A percentile compares a stretch with the other conserved stretches of the same genome.
Conservation (phyloP, 2,888 invertebrate genomes). For the Orgyia antiqua region DNA sequence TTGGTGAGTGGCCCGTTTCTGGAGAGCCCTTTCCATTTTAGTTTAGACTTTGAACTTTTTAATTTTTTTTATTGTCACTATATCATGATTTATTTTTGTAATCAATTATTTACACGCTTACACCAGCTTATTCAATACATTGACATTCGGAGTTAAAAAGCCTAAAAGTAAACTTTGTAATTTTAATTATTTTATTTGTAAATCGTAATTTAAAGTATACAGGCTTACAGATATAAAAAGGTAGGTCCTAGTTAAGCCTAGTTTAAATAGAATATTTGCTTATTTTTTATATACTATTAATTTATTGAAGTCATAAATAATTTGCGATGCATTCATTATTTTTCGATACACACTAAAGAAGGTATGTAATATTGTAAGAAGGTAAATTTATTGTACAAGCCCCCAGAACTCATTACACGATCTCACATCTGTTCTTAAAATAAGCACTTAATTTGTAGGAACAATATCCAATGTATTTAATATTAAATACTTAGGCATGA, state of each 20-base stretch:
- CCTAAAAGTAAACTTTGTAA: too few species aligned
- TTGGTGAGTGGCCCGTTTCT: slow-evolving; percentile 69
- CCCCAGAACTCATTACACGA: not conserved
- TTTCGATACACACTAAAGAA: too few species aligned
- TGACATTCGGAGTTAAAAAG: slow-evolving; percentile 17
- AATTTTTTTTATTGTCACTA: slow-evolving; percentile 9
- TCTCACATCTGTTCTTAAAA: slow-evolving; percentile 13
- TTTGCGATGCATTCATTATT: slow-evolving; percentile 24
- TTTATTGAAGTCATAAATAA: slow-evolving; percentile 21
- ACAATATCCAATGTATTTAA: slow-evolving; percentile 13
- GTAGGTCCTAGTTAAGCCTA: slow-evolving; percentile 16
- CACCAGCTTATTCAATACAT: slow-evolving; percentile 48
- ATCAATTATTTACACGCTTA: slow-evolving; percentile 46
- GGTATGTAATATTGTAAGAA: too few species aligned
- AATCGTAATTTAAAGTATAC: too few species aligned
- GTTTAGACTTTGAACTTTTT: slow-evolving; percentile 36
- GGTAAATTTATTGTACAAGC: too few species aligned
- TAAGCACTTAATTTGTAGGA: slow-evolving; percentile 26
- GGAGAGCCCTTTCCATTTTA: slow-evolving; percentile 38
- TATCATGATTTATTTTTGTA: slow-evolving; percentile 20
- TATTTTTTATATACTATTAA: slow-evolving; percentile 16
- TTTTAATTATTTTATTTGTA: too few species aligned
- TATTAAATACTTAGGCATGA: slow-evolving; percentile 42
- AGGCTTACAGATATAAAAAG: too few species aligned
- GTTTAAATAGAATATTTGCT: slow-evolving; percentile 18